Base-by-base conservation (phyloP, 2,113 vertebrate species). In the Engraulis encrasicolus region DNA sequence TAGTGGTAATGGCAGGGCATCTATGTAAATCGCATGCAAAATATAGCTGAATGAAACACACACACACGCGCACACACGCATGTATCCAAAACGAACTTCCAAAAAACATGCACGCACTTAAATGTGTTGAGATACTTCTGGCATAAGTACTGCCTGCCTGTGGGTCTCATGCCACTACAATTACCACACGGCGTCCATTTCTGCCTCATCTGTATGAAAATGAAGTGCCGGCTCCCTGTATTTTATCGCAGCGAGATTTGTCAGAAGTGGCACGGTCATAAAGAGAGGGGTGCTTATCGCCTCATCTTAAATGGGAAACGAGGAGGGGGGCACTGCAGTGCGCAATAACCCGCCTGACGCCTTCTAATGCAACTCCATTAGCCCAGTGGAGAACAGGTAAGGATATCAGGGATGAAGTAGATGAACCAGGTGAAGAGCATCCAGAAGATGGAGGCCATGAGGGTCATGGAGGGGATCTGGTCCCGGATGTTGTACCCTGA, bases 391-490 rank as follows among this genome's bases (percentile, higher is more conserved):
- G n/a, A n/a, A 58, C 23, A 14, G 36, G 52, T 5, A 97, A 99
- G 98, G 98, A 99, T 99, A 99, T 99, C 92, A 82, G 97, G 97
- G 81, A 97, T 90, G 90, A 99, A 97, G 93, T 95, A 96, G 85
- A 97, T 89, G 89, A 93, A 95, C 95, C 97, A 99, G n/a, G 98
- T 99, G 88, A 96, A 50, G 50, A 95, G 91, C 94, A 99, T 97
- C 97, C 96, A 99, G 92, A 99, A 97, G 34, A 96, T 1, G 0
- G 97, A 98, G 80, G 96, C 96, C 88, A 97, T 93, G 79, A 99
- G 94, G 87, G 94, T 79, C 0, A 94, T 85, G n/a, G 95, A 85
- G 9, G 97, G 97, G 58, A 98, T 87, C 54, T 96, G 92, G 0
- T 61, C 19, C 15, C 95, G 91, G 79, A 95, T 95, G 84, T 90